Base-by-base conservation (phyloP, 1,140 invertebrate genomes). In the Drosophila takahashii region DNA sequence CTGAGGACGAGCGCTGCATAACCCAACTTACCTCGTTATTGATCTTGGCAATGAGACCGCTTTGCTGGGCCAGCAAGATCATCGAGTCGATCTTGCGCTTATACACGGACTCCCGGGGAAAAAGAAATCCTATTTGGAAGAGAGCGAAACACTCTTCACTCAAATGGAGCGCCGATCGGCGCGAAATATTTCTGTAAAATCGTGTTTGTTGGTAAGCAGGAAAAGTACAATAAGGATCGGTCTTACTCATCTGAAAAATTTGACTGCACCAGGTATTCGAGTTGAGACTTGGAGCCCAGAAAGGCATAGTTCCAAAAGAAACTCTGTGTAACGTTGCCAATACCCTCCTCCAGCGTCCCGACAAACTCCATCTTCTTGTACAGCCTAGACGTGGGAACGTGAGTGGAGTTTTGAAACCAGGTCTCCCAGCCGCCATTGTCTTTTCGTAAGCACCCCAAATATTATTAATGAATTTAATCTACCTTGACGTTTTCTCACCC, bases 221-320 rank as follows among this genome's bases (percentile, higher is more conserved):
- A 47, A 29, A 34, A 27, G 16, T 0, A 2, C 58, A 3, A 29
- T 16, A 22, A 11, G 3, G 8, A 22, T 50, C n/a, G 2, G 10
- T 3, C 77, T 92, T 93, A 95, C 94, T 92, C 93, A 45, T 93
- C 90, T 2, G 95, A 93, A 92, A 94, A 96, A 83, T 96, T 95
- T 1, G 94, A 94, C 79, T 95, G 94, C 0, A 95, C 93, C 29
- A 96, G 93, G 80, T 95, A 96, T 79, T 95, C 94, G 1, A 96
- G 92, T 70, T 95, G 93, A 9, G 94, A 93, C 77, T 93, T 92
- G 0, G 95, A 96, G 22, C 95, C 95, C 1, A 96, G 85, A 90
- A 96, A 96, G 0, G 95, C 95, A 75, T 96, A 96, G 4, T 95
- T 94, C 94, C 95, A 95, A 76, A 96, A 95, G 64, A 95, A 96